These are phyloP conservation scores for Anoura caudifer DNA, from an alignment of 2,113 vertebrate species.

Conservation along the genomic window DNA sequence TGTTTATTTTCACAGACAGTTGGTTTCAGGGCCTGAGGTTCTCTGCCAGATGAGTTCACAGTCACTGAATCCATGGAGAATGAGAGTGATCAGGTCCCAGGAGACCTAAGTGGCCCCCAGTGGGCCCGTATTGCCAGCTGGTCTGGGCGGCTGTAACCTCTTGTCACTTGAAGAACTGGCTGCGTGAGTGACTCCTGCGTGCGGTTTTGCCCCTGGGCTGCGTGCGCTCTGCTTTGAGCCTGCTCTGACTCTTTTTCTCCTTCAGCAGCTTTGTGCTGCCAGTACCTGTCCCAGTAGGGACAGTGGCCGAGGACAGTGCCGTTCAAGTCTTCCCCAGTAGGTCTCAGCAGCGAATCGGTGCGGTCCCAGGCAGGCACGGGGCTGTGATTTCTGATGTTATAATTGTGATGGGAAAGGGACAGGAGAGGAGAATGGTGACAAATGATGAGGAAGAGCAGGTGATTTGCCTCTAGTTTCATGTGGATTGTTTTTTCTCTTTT, in stretches of 20 bases:
- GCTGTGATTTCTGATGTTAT: not conserved
- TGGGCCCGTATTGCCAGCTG: not conserved
- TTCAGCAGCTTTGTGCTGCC: not conserved
- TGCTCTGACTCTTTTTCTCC: not conserved
- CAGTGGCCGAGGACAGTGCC: not conserved
- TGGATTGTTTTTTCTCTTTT: not conserved
- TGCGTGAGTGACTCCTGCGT: not conserved
- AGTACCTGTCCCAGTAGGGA: accelerated
- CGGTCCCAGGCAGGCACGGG: accelerated
- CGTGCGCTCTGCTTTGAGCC: accelerated
- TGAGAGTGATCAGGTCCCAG: not conserved
- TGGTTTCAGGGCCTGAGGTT: not conserved
- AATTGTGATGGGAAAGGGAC: accelerated
- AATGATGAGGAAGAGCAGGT: not conserved
- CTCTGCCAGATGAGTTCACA: not conserved
- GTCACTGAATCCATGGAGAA: not conserved
- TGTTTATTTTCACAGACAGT: not conserved
- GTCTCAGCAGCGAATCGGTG: accelerated
- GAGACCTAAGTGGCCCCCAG: not conserved
- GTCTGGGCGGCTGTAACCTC: not conserved
- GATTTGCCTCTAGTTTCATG: no score
- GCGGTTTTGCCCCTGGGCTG: not conserved
- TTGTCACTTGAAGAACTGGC: not conserved
- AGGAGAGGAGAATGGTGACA: no score
- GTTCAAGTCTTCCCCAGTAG: accelerated